Base-by-base conservation (phyloP, 2,888 invertebrate genomes). In the Sycophila texana region DNA sequence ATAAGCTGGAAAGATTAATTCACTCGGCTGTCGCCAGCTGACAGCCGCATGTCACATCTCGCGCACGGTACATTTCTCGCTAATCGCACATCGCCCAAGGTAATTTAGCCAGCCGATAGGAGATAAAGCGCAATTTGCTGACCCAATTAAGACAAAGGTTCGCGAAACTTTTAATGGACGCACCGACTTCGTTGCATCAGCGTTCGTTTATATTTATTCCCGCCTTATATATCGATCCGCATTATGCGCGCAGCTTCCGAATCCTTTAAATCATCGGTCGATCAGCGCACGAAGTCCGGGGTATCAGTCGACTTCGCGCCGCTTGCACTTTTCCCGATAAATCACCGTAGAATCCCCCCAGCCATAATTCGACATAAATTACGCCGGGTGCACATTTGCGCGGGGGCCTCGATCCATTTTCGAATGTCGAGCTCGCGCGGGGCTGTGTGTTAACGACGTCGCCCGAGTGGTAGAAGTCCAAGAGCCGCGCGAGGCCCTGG, bases 401-500 rank as follows among this genome's bases (percentile, higher is more conserved):
- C 51, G 22, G 26, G 26, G 26, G 26, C 26, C 26, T 26, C 26
- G 39, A 39, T 39, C 39, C 39, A 39, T 39, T 39, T 39, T 39
- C 39, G 39, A 39, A 39, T 39, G 39, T 39, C 39, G 39, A 39
- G 39, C n/a, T 7, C 65, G 22, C n/a, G 14, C 65, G 30, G 0
- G 14, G 18, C 39, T 39, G 20, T 55, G 57, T 39, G 39, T 39
- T 61, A 61, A 51, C 61, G 61, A 49, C 53, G 26, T 53, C 53
- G 67, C 26, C 22, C 10, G 22, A 4, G 4, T 22, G 12, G 58
- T 22, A 14, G 13, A 22, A 13, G 26, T 20, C 26, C 60, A 47
- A 30, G 66, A 30, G 30, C 51, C n/a, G 18, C 78, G 55, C 47
- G 58, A 53, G 58, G 53, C 63, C 74, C 22, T 47, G 65, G 74